phyloP scores from a whole-genome alignment of 2,888 invertebrate genomes.

The Anorthoa munda region DNA sequence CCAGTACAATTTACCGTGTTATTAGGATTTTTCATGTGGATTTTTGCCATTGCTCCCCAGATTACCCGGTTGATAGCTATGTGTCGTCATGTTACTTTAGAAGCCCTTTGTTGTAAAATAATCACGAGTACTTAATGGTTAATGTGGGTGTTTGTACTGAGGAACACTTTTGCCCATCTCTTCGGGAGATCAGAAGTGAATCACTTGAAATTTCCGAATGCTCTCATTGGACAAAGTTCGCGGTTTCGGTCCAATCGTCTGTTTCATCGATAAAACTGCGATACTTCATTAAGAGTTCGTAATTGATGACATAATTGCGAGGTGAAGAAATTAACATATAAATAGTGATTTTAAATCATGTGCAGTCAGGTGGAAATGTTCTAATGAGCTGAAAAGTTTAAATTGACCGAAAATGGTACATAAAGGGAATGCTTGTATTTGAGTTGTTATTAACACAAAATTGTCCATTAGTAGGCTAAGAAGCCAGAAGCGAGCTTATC shows the following conservation, averaged over 20 bases:
- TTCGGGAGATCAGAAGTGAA: too few relatives aligned
- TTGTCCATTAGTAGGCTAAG: neutral
- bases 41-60: too few relatives aligned
- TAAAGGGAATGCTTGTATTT: neutral
- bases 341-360: conserved; percentile 39
- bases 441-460: neutral
- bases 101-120: too few relatives aligned
- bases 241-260: conserved; percentile 20
- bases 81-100: too few relatives aligned
- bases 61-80: too few relatives aligned
- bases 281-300: conserved; percentile 44
- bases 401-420: neutral
- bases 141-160: too few relatives aligned
- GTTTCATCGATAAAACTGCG: conserved; percentile 43
- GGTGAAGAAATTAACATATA: conserved; percentile 50
- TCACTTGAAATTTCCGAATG: neutral
- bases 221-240: neutral
- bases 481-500: too few relatives aligned
- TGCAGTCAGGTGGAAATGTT: conserved; percentile 13
- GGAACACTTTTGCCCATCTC: too few relatives aligned
- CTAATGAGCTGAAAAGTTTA: conserved; percentile 17
- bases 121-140: too few relatives aligned
- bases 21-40: too few relatives aligned
- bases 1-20: too few relatives aligned
- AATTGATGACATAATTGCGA: conserved; percentile 44